Evolutionary conservation across 2,888 invertebrate species (phyloP), one percentile per base, ranked within the genome.

Genomic region (Drosophila robusta): DNA sequence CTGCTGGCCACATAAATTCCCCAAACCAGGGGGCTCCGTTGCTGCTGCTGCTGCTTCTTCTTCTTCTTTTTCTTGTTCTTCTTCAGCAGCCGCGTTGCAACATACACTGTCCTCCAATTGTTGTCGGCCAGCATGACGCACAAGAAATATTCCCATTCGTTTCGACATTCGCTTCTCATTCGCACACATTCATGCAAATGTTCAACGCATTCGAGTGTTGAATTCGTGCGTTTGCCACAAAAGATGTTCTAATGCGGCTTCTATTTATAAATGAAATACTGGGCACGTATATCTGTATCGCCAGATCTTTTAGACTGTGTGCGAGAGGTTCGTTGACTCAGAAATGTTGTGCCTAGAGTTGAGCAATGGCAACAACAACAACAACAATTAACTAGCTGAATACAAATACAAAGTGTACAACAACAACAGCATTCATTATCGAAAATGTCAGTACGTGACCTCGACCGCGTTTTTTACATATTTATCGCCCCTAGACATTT

Each of bases 401-500:
- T 57, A 32, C 29, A 49, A 32, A 11, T 32, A 32, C 85, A 83
- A 83, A 73, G 67, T 54, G 39, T 18, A 29, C 29, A 29, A 12
- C 34, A 57, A 49, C 42, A 50, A 55, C 64, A 56, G 44, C 42
- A 54, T 52, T 49, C 45, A 77, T 61, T 58, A 77, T 60, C 49
- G 89, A 87, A 89, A 89, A 85, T 89, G 89, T 81, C 89, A 87
- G 83, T 71, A 73, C 68, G 70, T 85, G 85, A 89, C 85, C 89
- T 85, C 85, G 85, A 85, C 85, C 85, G 87, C 82, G 73, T 87
- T 85, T 83, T 67, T 74, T 62, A 63, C 63, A 80, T 80, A 86
- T 69, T 80, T 78, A 78, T 73, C 38, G 67, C 74, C 68, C 63
- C 64, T 56, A 49, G 72, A 38, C 46, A 9, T 39, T 22, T 54